Percentiles rank a stretch among this genome's conserved stretches.
Conservation (phyloP, 37 sponge, comb jelly and placozoan species). For the Geodia barretti region DNA sequence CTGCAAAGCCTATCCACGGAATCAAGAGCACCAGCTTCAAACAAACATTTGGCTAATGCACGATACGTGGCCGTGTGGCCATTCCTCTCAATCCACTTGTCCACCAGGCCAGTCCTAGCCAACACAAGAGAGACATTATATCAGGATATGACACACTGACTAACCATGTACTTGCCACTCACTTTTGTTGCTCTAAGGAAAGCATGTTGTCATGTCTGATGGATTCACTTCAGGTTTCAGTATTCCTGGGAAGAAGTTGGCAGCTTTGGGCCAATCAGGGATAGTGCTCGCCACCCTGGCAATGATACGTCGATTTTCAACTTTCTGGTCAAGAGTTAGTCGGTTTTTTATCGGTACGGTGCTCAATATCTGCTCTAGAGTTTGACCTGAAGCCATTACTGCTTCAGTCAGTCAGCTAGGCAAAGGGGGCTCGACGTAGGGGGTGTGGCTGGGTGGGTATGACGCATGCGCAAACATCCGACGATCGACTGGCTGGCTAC, state of each 20-base stretch:
- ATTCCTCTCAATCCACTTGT: neutral
- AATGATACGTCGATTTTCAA: neutral
- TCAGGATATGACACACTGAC: no score
- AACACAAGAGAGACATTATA: no score
- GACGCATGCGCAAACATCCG: no score
- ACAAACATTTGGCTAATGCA: neutral
- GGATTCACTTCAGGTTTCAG: neutral
- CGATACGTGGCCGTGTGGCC: neutral
- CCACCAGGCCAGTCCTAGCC: neutral
- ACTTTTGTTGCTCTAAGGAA: neutral
- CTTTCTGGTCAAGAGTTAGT: neutral
- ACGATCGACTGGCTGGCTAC: no score
- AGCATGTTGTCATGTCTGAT: neutral
- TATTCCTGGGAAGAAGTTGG: neutral
- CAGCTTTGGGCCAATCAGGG: neutral
- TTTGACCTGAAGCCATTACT: neutral
- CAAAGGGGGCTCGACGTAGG: no score
- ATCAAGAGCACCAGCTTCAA: neutral
- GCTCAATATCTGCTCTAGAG: neutral
- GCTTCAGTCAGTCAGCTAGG: no score
- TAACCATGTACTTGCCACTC: no score
- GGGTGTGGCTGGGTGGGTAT: no score
- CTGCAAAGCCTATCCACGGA: neutral
- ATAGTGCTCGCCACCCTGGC: neutral
- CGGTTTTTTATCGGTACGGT: neutral